These are phyloP conservation scores for Archivesica marissinica DNA, from an alignment of 1,140 invertebrate species.

Conservation along the genomic window DNA sequence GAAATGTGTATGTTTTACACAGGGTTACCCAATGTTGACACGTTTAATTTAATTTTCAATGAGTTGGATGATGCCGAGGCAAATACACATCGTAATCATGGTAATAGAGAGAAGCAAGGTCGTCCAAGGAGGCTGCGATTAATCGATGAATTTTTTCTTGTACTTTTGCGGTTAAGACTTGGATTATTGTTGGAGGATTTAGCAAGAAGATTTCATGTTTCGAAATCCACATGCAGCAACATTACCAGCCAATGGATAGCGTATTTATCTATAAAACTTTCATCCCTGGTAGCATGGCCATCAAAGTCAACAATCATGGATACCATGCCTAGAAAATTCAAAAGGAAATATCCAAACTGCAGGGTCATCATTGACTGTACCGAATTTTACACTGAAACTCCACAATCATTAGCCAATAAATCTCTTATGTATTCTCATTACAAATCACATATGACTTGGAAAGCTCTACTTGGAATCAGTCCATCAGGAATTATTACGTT, in stretches of 20 bases:
- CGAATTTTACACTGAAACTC: conserved; percentile 45
- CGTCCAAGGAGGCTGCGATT: background rate
- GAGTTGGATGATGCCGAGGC: too few species aligned
- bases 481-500: conserved; percentile 41
- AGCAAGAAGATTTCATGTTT: conserved; percentile 29
- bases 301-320: background rate
- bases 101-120: background rate
- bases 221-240: conserved; percentile 4
- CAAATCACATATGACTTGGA: conserved; percentile 53
- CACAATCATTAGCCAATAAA: conserved; percentile 24
- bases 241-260: conserved; percentile 32
- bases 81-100: too few species aligned
- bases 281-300: conserved; percentile 40
- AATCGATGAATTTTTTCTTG: conserved; percentile 50
- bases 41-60: too few species aligned
- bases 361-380: conserved; percentile 51
- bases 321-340: conserved; percentile 26
- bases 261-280: conserved; percentile 1
- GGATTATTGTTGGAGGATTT: conserved; percentile 38
- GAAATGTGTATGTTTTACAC: too few species aligned
- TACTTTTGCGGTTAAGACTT: conserved; percentile 21
- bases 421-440: conserved; percentile 39
- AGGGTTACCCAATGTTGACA: background rate
- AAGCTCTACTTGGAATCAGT: conserved; percentile 45
- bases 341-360: conserved; percentile 1